Conservation (phyloP, 2,113 vertebrate genomes). For the Oryzias javanicus region DNA sequence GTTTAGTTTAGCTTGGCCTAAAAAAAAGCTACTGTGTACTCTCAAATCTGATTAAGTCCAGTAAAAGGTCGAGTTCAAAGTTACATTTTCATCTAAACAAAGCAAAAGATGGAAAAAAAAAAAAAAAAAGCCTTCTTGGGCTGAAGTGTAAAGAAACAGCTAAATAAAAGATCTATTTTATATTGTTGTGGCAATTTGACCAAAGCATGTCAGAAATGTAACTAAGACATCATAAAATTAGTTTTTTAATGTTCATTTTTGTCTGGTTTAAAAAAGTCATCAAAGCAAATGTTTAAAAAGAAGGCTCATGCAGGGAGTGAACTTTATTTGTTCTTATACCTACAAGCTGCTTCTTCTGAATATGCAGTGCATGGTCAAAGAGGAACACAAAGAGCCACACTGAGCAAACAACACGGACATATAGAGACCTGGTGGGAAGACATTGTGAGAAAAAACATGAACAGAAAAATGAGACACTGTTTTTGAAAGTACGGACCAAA, state of each 20-base stretch:
- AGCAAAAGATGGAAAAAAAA: neutral
- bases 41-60: no score
- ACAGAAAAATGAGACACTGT: conserved; percentile 52
- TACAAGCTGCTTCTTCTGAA: conserved; percentile 68
- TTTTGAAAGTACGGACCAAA: conserved; percentile 32
- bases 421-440: conserved; percentile 67
- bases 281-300: conserved; percentile 23
- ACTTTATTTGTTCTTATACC: conserved; percentile 59
- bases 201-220: neutral
- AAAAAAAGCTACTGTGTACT: no score
- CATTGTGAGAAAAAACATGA: conserved; percentile 54
- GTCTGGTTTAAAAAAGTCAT: conserved; percentile 17
- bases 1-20: no score
- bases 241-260: neutral
- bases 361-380: conserved; percentile 74
- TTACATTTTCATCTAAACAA: neutral
- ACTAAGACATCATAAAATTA: neutral
- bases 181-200: neutral
- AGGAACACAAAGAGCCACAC: conserved; percentile 73
- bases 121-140: neutral
- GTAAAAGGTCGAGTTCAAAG: no score
- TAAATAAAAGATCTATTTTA: neutral
- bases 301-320: conserved; percentile 69
- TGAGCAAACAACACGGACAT: conserved; percentile 73
- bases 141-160: neutral